Evolutionary conservation across 2,888 invertebrate genomes (phyloP).

Genomic region (Melinopterus prodromus): DNA sequence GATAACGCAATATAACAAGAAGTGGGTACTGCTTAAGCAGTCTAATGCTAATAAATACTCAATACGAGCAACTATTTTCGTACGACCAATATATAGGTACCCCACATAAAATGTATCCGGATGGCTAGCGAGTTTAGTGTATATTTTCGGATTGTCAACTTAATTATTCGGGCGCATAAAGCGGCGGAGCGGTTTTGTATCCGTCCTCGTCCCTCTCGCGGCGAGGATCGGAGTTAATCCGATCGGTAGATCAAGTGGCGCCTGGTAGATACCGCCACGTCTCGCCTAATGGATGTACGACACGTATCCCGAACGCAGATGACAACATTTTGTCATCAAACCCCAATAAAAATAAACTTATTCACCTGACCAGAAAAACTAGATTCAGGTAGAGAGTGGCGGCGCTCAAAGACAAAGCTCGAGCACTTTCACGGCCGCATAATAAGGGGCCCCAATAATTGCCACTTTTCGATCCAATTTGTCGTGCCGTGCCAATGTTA

Average conservation of each 20-base stretch:
- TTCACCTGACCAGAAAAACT: slow-evolving; percentile 40
- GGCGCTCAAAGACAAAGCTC: background rate
- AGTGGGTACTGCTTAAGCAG: too few relatives aligned
- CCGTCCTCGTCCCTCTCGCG: slow-evolving; percentile 18
- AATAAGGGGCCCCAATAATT: background rate
- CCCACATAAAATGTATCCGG: background rate
- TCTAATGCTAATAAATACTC: too few relatives aligned
- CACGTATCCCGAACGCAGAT: slow-evolving; percentile 58
- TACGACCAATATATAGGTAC: background rate
- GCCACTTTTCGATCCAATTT: background rate
- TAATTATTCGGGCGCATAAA: slow-evolving; percentile 4
- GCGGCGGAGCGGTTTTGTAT: slow-evolving; percentile 28
- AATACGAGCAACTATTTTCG: background rate
- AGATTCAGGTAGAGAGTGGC: slow-evolving; percentile 24
- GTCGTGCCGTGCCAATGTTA: background rate
- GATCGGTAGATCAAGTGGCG: slow-evolving; percentile 42
- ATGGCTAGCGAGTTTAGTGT: background rate
- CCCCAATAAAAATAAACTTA: slow-evolving; percentile 59
- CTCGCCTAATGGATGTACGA: slow-evolving; percentile 57
- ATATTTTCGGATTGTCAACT: slow-evolving; percentile 4
- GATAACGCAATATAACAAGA: too few relatives aligned
- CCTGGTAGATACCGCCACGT: slow-evolving; percentile 51
- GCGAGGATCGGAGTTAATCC: slow-evolving; percentile 34
- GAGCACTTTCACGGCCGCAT: background rate
- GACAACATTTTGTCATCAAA: slow-evolving; percentile 61